Base-by-base conservation (phyloP, 2,797 vertebrate genomes). In the Loris lydekkerianus region DNA sequence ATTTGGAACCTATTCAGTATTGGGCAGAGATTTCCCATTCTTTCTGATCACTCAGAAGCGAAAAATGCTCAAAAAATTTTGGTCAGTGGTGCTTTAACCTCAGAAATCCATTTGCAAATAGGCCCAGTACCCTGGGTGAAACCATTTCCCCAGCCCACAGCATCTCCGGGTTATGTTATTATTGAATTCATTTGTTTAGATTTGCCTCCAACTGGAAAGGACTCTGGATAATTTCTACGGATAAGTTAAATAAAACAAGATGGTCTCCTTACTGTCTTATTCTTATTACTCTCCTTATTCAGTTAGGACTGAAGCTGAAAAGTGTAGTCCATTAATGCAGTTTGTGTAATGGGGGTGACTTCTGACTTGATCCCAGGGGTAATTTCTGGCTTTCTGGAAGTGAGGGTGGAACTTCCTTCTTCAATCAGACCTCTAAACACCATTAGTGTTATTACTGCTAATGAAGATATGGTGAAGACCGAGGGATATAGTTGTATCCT, bases 1-100 rank as follows among this genome's bases (percentile, higher is more conserved):
- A 43, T 56, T 77, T 93, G 76, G 72, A 94, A 84, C 2, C n/a
- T 60, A 53, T n/a, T 95, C 70, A 73, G 49, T 61, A 77, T 82
- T 7, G 85, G 96, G 53, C 17, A 83, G 88, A 53, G 80, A 76
- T 65, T 95, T 31, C 75, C 89, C 88, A 86, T 93, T 69, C 90
- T 95, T 95, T 89, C 86, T 95, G 88, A 84, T 70, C 53, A 89
- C 75, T 97, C 96, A 95, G 86, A 92, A 46, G 49, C n/a, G 23
- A 95, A 92, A 96, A 91, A 96, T 91, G 86, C 60, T 90, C 34
- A 7, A 10, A 58, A 58, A 76, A 72, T 3, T 72, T 86, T 95
- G 93, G 65, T 58, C 29, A 2, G 34, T 87, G 83, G 60, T 10
- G 1, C 27, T 31, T 77, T 91, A 75, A 97, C 89, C 94, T 84